A percentile compares a stretch with the other conserved stretches of the same genome.
phyloP scores from a whole-genome alignment of 2,113 vertebrate genomes.

The Scomber colias region DNA sequence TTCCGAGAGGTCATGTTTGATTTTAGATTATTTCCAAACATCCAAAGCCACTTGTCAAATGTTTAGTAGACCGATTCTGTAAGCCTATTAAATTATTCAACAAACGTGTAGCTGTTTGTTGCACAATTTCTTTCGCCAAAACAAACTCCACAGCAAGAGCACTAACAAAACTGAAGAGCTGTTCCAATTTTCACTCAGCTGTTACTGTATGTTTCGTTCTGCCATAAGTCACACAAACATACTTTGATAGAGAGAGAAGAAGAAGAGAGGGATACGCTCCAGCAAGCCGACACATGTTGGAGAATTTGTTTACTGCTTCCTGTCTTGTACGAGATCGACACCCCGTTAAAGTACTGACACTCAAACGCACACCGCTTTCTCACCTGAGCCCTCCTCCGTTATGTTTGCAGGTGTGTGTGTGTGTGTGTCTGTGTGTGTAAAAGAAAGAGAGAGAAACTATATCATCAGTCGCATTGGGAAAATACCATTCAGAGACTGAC shows the following conservation, averaged over 20 bases:
- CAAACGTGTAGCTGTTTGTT: not conserved
- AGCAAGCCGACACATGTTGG: constrained; percentile 72
- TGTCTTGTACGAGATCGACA: constrained; percentile 75
- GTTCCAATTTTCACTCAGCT: constrained; percentile 40
- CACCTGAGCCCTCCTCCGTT: constrained; percentile 43
- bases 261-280: constrained; percentile 47
- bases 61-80: not conserved
- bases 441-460: constrained; percentile 1
- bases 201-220: constrained; percentile 29
- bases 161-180: not conserved
- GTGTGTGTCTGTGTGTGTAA: constrained; percentile 4
- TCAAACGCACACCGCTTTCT: constrained; percentile 39
- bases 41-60: not conserved
- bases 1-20: constrained; percentile 8
- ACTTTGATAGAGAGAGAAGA: constrained; percentile 30
- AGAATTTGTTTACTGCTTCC: constrained; percentile 77
- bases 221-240: constrained; percentile 50
- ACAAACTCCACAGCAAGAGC: constrained; percentile 20
- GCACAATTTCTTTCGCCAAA: constrained; percentile 19
- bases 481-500: constrained; percentile 69
- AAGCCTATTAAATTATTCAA: not conserved
- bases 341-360: constrained; percentile 56
- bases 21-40: not conserved
- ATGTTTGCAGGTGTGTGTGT: not conserved
- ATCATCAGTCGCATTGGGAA: constrained; percentile 74